Percentiles rank a stretch among this genome's conserved stretches.
Conservation (phyloP, 2,113 vertebrate species). For the Ornithorhynchus anatinus region DNA sequence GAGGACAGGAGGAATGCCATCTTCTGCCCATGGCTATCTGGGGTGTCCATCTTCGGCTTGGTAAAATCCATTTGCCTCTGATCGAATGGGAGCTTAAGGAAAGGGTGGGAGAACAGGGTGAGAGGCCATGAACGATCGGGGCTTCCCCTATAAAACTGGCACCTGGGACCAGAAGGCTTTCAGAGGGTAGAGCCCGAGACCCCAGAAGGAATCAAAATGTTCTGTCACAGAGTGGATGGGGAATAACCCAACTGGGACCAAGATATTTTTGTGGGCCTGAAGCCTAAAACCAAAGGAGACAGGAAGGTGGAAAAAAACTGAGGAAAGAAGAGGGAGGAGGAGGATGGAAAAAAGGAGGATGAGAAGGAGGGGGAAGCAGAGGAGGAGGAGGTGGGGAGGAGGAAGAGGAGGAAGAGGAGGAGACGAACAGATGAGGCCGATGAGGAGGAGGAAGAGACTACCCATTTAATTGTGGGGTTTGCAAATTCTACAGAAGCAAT, state of each 20-base stretch:
- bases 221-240: not conserved
- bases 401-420: no score
- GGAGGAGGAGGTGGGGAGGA: no score
- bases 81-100: conserved; percentile 1
- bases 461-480: no score
- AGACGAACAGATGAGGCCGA: no score
- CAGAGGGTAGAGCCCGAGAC: not conserved
- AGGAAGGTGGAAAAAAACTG: not conserved
- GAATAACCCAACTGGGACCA: not conserved
- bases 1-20: not conserved
- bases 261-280: not conserved
- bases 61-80: not conserved
- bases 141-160: not conserved
- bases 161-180: not conserved
- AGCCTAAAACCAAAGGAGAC: not conserved
- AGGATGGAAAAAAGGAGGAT: no score
- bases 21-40: not conserved
- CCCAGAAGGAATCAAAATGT: not conserved
- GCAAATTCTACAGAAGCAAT: no score
- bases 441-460: no score
- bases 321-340: no score
- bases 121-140: not conserved
- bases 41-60: not conserved
- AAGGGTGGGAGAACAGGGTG: not conserved
- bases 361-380: no score